Evolutionary conservation across 2,888 invertebrate genomes (phyloP).

Genomic region (Diaphora mendica): DNA sequence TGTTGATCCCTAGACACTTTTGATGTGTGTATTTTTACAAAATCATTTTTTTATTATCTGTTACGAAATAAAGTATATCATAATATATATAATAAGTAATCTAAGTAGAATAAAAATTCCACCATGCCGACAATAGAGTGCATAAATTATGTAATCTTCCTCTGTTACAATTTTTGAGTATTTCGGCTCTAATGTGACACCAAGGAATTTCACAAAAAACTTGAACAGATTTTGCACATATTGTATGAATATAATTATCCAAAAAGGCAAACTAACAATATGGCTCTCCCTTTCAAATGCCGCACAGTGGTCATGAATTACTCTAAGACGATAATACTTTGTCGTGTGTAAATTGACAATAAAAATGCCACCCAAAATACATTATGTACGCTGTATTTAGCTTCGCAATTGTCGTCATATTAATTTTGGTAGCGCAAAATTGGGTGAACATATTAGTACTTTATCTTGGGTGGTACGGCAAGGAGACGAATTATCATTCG

Average conservation of each 20-base stretch:
- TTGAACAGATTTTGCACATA: conserved; percentile 26
- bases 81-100: too few relatives aligned
- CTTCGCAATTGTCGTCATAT: conserved; percentile 49
- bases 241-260: conserved; percentile 41
- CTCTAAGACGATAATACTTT: conserved; percentile 27
- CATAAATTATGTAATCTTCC: too few relatives aligned
- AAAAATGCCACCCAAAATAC: conserved; percentile 65
- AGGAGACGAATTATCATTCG: conserved; percentile 53
- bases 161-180: too few relatives aligned
- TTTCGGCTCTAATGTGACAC: not conserved
- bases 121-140: too few relatives aligned
- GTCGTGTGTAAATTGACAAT: conserved; percentile 38
- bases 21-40: too few relatives aligned
- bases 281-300: conserved; percentile 37
- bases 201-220: conserved; percentile 22
- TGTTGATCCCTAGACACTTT: too few relatives aligned
- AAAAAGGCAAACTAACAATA: conserved; percentile 30
- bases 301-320: conserved; percentile 46
- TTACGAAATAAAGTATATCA: too few relatives aligned
- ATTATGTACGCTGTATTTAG: conserved; percentile 55
- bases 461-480: conserved; percentile 71
- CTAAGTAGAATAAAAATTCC: too few relatives aligned
- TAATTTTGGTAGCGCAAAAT: conserved; percentile 57
- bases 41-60: too few relatives aligned
- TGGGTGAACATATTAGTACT: conserved; percentile 52